These are phyloP conservation scores for Plebejus melissa DNA, from an alignment of 2,888 invertebrate species.

Conservation along the genomic window DNA sequence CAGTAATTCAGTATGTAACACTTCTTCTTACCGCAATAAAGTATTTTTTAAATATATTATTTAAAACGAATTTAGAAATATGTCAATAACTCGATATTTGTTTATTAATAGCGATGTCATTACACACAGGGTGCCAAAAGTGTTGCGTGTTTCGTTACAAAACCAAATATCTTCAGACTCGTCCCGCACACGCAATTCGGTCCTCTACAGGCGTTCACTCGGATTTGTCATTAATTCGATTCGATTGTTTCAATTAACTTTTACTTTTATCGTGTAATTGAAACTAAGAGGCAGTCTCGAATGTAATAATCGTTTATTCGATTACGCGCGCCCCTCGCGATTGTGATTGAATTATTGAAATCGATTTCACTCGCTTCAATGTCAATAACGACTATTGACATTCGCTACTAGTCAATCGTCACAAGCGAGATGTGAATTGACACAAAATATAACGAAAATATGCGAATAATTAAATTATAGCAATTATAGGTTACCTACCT, in stretches of 20 bases:
- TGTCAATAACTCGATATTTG: background rate
- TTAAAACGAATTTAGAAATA: background rate
- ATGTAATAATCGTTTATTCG: constrained; percentile 19
- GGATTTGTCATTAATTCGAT: constrained; percentile 10
- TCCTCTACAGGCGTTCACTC: background rate
- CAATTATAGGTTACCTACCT: background rate
- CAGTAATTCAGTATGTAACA: no score
- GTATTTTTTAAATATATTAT: no score
- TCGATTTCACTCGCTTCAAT: constrained; percentile 10
- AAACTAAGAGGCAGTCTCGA: background rate
- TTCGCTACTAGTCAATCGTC: background rate
- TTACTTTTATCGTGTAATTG: background rate
- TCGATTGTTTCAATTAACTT: constrained; percentile 5
- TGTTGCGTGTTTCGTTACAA: background rate
- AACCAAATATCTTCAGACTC: background rate
- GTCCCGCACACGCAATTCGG: background rate
- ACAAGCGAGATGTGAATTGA: background rate
- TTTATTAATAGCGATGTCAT: background rate
- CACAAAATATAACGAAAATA: background rate
- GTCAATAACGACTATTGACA: constrained; percentile 19
- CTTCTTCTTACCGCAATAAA: no score
- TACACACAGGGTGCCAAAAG: background rate
- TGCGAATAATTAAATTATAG: background rate
- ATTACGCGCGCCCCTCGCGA: background rate
- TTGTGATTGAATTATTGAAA: constrained; percentile 18